phyloP scores from a whole-genome alignment of 2,888 invertebrate genomes.

The Nebria salina region DNA sequence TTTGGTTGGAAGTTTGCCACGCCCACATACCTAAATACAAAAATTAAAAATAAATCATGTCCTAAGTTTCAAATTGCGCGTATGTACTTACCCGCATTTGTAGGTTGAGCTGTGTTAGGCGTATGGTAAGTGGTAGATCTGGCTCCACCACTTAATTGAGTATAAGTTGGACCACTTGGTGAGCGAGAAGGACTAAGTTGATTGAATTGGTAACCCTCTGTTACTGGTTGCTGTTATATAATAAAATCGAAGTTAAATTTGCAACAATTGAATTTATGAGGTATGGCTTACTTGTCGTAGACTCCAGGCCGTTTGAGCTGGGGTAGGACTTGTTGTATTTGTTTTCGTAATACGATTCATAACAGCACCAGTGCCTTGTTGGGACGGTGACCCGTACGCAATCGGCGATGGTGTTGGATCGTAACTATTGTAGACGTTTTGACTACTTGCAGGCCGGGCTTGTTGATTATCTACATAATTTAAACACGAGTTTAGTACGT shows the following conservation, averaged over 20 bases:
- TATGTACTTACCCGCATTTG: conserved; percentile 60
- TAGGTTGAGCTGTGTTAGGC: conserved; percentile 49
- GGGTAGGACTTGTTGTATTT: conserved; percentile 76
- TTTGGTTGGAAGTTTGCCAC: conserved; percentile 71
- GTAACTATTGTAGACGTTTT: conserved; percentile 76
- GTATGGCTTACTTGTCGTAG: conserved; percentile 61
- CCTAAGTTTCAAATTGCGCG: conserved; percentile 52
- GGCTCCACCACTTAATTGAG: conserved; percentile 76
- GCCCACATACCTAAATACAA: conserved; percentile 72
- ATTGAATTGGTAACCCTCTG: conserved; percentile 73
- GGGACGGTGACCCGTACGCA: conserved; percentile 71
- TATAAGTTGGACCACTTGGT: conserved; percentile 85
- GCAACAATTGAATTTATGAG: conserved; percentile 53
- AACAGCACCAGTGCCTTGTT: conserved; percentile 67
- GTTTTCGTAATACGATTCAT: conserved; percentile 75
- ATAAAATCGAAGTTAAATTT: background rate
- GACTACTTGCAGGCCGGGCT: conserved; percentile 74
- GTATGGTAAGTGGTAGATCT: conserved; percentile 62
- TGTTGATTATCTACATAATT: conserved; percentile 62
- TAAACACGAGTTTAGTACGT: conserved; percentile 17
- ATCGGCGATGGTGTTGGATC: conserved; percentile 81
- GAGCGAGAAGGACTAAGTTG: conserved; percentile 83
- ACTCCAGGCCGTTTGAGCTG: conserved; percentile 74
- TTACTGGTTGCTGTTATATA: conserved; percentile 65
- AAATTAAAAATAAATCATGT: conserved; percentile 50